phyloP scores from a whole-genome alignment of 2,888 invertebrate species.

The Octodonta nipae region DNA sequence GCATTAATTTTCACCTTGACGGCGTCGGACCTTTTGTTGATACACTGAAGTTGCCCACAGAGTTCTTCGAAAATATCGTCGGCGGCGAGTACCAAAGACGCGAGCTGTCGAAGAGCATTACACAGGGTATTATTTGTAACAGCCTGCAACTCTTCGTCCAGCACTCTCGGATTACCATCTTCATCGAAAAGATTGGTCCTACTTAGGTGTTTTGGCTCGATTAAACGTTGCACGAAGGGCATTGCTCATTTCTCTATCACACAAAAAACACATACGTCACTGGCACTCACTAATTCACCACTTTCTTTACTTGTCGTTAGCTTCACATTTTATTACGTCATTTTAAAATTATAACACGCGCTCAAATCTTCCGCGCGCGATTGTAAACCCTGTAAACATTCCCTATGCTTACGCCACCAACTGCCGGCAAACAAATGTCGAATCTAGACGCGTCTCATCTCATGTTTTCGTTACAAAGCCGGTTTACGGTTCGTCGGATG shows the following conservation, averaged over 20 bases:
- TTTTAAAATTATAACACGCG: neutral
- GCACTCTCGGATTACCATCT: slow-evolving; percentile 45
- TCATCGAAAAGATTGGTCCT: slow-evolving; percentile 49
- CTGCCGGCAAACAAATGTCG: neutral
- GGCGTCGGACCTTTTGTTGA: slow-evolving; percentile 58
- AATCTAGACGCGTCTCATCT: too few relatives aligned
- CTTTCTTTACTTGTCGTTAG: too few relatives aligned
- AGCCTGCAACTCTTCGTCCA: slow-evolving; percentile 68
- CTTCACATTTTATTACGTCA: too few relatives aligned
- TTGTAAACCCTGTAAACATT: too few relatives aligned
- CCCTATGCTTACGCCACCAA: neutral
- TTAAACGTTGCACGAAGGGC: slow-evolving; percentile 77
- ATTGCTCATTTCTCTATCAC: slow-evolving; percentile 34
- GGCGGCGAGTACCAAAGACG: slow-evolving; percentile 68
- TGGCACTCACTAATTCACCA: neutral
- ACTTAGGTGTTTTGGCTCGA: slow-evolving; percentile 70
- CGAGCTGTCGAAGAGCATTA: slow-evolving; percentile 72
- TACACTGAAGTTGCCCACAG: slow-evolving; percentile 57
- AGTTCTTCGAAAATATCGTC: slow-evolving; percentile 77
- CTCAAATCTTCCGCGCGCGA: neutral
- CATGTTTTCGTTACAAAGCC: too few relatives aligned
- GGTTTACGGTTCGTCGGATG: too few relatives aligned
- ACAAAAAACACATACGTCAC: neutral
- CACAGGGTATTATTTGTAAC: slow-evolving; percentile 77
- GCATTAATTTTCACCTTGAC: slow-evolving; percentile 56